These are phyloP conservation scores for Drosophila persimilis DNA, from an alignment of 1,140 invertebrate species.

Conservation along the genomic window DNA sequence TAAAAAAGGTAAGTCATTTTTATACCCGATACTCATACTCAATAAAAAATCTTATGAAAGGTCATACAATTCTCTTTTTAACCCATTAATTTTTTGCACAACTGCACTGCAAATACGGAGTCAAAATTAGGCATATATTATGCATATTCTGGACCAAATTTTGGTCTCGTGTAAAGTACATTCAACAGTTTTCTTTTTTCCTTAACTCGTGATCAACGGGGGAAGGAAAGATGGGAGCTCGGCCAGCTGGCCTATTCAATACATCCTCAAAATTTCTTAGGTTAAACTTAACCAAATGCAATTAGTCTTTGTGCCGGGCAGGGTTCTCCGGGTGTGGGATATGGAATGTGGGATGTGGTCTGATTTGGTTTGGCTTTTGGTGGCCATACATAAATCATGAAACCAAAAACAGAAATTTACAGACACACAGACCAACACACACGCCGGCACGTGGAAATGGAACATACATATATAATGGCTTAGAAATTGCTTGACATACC, in stretches of 20 bases:
- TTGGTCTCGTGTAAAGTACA: too few species aligned
- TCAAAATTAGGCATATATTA: too few species aligned
- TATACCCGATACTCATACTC: too few species aligned
- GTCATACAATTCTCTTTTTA: too few species aligned
- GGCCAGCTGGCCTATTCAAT: slow-evolving; percentile 22
- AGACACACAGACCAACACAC: slow-evolving; percentile 39
- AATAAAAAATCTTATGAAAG: too few species aligned
- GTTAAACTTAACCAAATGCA: slow-evolving; percentile 57
- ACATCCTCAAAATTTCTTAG: slow-evolving; percentile 35
- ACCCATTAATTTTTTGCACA: too few species aligned
- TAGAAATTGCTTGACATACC: slow-evolving; percentile 67
- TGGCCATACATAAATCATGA: slow-evolving; percentile 68
- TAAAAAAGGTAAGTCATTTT: too few species aligned
- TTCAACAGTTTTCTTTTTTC: not conserved
- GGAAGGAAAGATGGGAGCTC: not conserved
- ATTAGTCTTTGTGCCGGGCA: slow-evolving; percentile 46
- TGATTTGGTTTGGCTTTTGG: slow-evolving; percentile 48
- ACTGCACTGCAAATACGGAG: too few species aligned
- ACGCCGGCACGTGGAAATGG: slow-evolving; percentile 34
- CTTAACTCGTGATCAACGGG: slow-evolving; percentile 22
- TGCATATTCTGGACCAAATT: too few species aligned
- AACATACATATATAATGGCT: slow-evolving; percentile 61
- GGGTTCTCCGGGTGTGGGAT: not conserved
- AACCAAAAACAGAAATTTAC: slow-evolving; percentile 68
- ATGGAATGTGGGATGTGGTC: slow-evolving; percentile 1